Conservation (phyloP, 2,113 vertebrate species). For the Silurus asotus region DNA sequence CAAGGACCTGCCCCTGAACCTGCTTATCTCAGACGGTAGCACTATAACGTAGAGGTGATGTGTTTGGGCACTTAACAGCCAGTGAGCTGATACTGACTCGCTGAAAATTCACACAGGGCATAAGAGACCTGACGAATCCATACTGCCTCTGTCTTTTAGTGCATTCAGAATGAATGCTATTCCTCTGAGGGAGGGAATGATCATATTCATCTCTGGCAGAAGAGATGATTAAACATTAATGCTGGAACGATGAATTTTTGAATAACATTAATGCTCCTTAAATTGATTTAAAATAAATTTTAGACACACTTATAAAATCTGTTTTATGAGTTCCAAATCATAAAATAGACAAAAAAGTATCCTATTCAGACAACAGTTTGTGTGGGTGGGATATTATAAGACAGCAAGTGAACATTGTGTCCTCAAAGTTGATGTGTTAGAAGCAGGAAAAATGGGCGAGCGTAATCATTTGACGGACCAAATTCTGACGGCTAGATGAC, state of each 20-base stretch:
- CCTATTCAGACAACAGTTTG: too few species aligned
- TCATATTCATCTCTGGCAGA: neutral
- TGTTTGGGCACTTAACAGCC: constrained; percentile 12
- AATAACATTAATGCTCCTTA: neutral
- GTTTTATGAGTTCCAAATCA: too few species aligned
- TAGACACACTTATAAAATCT: too few species aligned
- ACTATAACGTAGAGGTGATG: neutral
- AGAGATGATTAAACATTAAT: neutral
- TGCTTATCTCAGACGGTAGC: constrained; percentile 37
- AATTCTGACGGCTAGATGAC: too few species aligned
- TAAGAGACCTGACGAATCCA: neutral
- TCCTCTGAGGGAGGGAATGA: neutral
- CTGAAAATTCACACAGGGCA: neutral
- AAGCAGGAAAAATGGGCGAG: too few species aligned
- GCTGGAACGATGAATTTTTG: neutral
- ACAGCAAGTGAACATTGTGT: too few species aligned
- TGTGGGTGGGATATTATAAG: too few species aligned
- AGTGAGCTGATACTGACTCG: neutral
- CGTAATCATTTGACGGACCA: too few species aligned
- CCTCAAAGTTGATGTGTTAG: too few species aligned
- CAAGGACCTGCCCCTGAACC: constrained; percentile 21
- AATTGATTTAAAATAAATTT: neutral
- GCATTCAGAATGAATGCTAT: neutral
- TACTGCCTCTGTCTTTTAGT: neutral
- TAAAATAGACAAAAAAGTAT: too few species aligned